Evolutionary conservation across 1,140 invertebrate genomes (phyloP).

Genomic region (Drosophila murphyi): DNA sequence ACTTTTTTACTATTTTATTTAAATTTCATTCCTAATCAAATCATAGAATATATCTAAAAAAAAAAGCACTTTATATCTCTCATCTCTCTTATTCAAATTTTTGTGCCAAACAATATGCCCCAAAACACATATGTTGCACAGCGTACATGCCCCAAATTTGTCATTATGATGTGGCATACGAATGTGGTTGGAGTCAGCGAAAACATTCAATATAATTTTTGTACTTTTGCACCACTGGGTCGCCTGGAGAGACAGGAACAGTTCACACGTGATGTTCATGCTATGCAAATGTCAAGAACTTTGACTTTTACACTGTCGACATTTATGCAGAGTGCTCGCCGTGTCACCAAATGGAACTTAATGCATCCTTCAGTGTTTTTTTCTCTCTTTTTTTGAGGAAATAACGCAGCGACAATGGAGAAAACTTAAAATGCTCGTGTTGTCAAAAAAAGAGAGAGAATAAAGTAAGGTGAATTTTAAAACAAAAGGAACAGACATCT

Average conservation of each 20-base stretch:
- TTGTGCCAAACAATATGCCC: background rate
- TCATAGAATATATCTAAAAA: no score
- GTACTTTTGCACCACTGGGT: slow-evolving; percentile 9
- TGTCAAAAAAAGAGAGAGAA: slow-evolving; percentile 10
- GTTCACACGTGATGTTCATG: slow-evolving; percentile 31
- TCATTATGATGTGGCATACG: slow-evolving; percentile 3
- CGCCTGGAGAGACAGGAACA: background rate
- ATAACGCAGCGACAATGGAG: slow-evolving; percentile 16
- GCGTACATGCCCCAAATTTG: slow-evolving; percentile 1
- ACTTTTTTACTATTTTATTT: no score
- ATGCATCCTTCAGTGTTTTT: slow-evolving; percentile 38
- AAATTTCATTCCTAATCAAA: no score
- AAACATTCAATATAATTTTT: slow-evolving; percentile 38
- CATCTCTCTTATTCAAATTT: background rate
- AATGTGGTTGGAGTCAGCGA: background rate
- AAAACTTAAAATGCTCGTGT: slow-evolving; percentile 8
- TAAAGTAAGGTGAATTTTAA: background rate
- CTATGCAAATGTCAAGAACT: slow-evolving; percentile 45
- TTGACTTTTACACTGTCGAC: slow-evolving; percentile 30
- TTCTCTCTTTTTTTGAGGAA: slow-evolving; percentile 16
- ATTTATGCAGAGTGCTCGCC: slow-evolving; percentile 38
- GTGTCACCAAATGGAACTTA: slow-evolving; percentile 42
- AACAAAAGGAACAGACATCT: background rate
- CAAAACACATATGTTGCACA: background rate
- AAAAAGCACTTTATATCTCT: no score